A percentile compares a stretch with the other conserved stretches of the same genome.
These are phyloP conservation scores for Halictus ligatus DNA, from an alignment of 2,888 invertebrate species.

Conservation along the genomic window DNA sequence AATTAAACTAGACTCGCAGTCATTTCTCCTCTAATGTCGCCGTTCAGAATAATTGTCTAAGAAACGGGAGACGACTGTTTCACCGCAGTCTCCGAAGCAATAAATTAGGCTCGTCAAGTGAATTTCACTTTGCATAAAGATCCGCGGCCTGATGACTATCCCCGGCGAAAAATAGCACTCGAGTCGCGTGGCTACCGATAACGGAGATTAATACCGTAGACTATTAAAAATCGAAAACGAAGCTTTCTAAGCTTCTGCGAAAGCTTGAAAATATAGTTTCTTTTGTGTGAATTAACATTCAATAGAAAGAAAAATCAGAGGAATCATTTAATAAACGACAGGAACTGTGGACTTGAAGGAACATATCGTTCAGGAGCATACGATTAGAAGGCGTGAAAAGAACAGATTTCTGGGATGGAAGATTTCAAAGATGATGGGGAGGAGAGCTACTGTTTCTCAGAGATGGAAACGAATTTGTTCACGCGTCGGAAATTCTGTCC, in stretches of 20 bases:
- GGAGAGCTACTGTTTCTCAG: background rate
- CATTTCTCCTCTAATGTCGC: slow-evolving; percentile 2
- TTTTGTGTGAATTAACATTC: too few species aligned
- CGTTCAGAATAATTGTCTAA: background rate
- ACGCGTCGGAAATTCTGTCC: background rate
- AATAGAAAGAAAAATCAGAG: background rate
- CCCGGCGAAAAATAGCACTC: background rate
- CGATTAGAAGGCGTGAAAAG: background rate
- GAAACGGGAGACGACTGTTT: slow-evolving; percentile 1
- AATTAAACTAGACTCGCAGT: background rate
- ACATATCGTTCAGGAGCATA: too few species aligned
- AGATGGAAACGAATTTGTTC: background rate
- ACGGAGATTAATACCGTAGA: background rate
- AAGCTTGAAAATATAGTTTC: background rate
- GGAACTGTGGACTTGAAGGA: too few species aligned
- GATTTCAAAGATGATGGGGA: background rate
- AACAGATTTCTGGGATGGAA: background rate
- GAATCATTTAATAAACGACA: background rate
- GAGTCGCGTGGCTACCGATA: background rate
- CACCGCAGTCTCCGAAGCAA: slow-evolving; percentile 5
- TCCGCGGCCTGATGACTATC: background rate
- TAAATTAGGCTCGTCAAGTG: slow-evolving; percentile 1
- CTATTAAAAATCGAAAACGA: background rate
- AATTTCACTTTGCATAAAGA: slow-evolving; percentile 2
- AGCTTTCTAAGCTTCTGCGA: too few species aligned